Base-by-base conservation (phyloP, 2,888 invertebrate genomes). In the Hymenopus coronatus region DNA sequence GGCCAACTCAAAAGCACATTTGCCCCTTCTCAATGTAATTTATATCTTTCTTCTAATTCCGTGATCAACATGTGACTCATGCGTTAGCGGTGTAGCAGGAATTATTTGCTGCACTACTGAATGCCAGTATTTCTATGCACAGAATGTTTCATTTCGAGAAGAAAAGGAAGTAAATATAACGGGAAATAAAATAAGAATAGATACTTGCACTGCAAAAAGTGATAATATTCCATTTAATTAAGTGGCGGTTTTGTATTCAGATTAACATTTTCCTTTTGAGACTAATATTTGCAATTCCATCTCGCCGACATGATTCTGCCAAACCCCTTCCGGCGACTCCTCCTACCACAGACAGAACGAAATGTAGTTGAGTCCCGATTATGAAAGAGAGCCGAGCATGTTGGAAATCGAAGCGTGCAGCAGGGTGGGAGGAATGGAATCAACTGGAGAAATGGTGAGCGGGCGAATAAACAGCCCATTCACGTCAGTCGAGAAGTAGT, bases 391-490 rank as follows among this genome's bases (percentile, higher is more conserved):
- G 54, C 54, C 20, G 84, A 30, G 84, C 20, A 85, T 25, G 85
- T 70, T 28, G 81, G 86, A 86, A 28, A 85, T 85, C 28, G 30
- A 81, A 70, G 28, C 28, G 81, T 54, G 85, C 28, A 33, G 7
- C n/a, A n/a, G 70, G 54, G 70, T 25, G 81, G 25, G 46, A 87
- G 87, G 87, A 87, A 40, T 82, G 30, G 87, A 70, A 87, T 87
- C 70, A 25, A 28, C 3, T 30, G 82, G 54, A 70, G 81, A 46
- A 85, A 85, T 46, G n/a, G 85, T 85, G 85, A 70, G 54, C 15
- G 87, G 82, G 87, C 20, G 87, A 30, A 87, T 87, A 87, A 87
- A 87, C 87, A 87, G 87, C 54, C 82, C 30, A 87, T 87, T 87
- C 87, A 87, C 87, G 87, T 87, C 87, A 87, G 54, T 28, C 33